Percentiles rank a stretch among this genome's conserved stretches.
Conservation (phyloP, 2,113 vertebrate species). For the Sturnira hondurensis region DNA sequence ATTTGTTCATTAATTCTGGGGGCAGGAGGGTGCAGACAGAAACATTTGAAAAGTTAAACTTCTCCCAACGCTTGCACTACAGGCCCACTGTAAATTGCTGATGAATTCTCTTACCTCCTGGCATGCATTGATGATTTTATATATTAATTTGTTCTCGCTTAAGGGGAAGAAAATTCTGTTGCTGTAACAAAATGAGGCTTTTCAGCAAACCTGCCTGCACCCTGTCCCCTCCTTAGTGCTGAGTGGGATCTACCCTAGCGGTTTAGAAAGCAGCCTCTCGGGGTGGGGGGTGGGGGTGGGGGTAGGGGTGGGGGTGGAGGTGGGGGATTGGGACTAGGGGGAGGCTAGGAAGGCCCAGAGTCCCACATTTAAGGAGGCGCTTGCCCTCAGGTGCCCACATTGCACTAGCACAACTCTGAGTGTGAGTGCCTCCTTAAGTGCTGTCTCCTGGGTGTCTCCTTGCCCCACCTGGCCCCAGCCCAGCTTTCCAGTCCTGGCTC, state of each 20-base stretch:
- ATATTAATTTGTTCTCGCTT: neutral
- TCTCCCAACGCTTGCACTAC: neutral
- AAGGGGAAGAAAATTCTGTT: neutral
- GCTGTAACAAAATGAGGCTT: neutral
- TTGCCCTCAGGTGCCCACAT: too few species aligned
- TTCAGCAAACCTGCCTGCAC: neutral
- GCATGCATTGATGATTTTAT: neutral
- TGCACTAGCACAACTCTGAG: neutral
- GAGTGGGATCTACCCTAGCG: neutral
- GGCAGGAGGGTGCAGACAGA: neutral
- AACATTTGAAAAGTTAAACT: neutral
- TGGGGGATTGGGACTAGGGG: neutral
- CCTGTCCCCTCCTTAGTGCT: neutral
- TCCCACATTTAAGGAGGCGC: neutral
- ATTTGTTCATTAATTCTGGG: neutral
- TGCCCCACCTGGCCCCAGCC: neutral
- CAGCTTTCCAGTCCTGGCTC: neutral
- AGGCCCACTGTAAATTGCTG: neutral
- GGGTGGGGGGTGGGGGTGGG: neutral
- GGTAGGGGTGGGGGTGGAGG: neutral
- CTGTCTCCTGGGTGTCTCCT: neutral
- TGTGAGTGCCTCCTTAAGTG: neutral
- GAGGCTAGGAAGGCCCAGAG: neutral
- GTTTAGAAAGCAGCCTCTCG: neutral
- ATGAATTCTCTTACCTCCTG: neutral